Base-by-base conservation (phyloP, 2,797 vertebrate genomes). In the Toxotes lorentzi region DNA sequence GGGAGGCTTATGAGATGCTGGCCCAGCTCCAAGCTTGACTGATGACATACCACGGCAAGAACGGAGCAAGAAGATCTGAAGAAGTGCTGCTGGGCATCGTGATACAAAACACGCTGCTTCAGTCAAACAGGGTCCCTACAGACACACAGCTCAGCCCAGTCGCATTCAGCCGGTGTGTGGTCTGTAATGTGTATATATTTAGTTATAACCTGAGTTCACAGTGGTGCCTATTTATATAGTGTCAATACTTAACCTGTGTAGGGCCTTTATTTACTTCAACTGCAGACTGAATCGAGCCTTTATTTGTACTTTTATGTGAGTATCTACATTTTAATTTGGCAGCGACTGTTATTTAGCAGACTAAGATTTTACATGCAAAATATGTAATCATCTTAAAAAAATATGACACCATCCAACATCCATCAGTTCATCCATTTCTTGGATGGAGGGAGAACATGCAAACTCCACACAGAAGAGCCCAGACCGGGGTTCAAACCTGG, bases 1-100 rank as follows among this genome's bases (percentile, higher is more conserved):
- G 23, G 70, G 58, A 50, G 54, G 57, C 16, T 56, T 47, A 35
- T 21, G 23, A 69, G 56, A 19, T 4, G 40, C n/a, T 73, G 79
- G 70, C 45, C 2, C 14, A n/a, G 45, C 48, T 77, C 60, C 61
- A 51, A 43, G 12, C 23, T 41, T 11, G 9, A 23, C 51, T 80
- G 81, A 87, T 76, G 79, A 80, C 80, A 85, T 38, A 74, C 32
- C 2, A 0, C 27, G 7, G 81, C 67, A 83, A 77, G 54, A 84
- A 23, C 40, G 41, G 4, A 30, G 13, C 45, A 24, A 21, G 45
- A 2, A 60, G 48, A 41, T 51, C 13, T 65, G 64, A 65, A 54
- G 62, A 16, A 17, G 21, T 0, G 63, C 76, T 50, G 53, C 50
- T 5, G 58, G 70, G 45, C 48, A n/a, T 70, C 34, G 58, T 77